Percentiles rank a stretch among this genome's conserved stretches.
Evolutionary conservation across 2,113 vertebrate genomes (phyloP).

Genomic region (Lichenostomus cassidix): DNA sequence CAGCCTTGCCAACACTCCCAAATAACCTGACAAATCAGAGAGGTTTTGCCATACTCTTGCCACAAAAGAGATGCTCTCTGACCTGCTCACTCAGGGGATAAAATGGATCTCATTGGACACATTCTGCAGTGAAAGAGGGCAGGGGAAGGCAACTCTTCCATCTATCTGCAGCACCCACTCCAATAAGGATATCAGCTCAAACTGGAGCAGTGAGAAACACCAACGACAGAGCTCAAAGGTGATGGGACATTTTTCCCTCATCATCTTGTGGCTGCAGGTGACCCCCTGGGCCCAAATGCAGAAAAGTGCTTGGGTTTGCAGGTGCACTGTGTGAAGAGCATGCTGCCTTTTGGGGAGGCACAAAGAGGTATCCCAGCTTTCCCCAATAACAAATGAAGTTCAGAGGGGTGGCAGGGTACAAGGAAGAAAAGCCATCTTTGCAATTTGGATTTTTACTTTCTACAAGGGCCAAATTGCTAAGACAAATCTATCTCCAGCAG

Average conservation of each 20-base stretch:
- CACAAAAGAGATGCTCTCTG: not conserved
- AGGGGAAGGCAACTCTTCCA: not conserved
- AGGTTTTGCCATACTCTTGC: not conserved
- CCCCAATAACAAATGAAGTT: not conserved
- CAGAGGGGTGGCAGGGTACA: too few relatives aligned
- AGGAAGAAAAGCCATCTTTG: not conserved
- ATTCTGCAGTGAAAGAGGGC: not conserved
- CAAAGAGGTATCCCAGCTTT: not conserved
- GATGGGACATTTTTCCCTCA: not conserved
- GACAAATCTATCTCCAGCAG: not conserved
- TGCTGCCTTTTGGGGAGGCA: not conserved
- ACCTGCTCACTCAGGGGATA: not conserved
- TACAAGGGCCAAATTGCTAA: not conserved
- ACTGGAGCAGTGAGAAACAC: not conserved
- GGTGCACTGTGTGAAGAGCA: rapidly evolving
- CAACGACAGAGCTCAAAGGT: not conserved
- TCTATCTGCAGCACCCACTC: not conserved
- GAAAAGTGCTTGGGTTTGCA: rapidly evolving
- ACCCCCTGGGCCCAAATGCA: not conserved
- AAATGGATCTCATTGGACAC: not conserved
- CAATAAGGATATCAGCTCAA: not conserved
- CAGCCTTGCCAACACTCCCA: not conserved
- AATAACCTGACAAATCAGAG: not conserved
- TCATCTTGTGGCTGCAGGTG: not conserved
- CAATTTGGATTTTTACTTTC: not conserved